Evolutionary conservation across 2,888 invertebrate genomes (phyloP), one percentile per base, ranked within the genome.

Genomic region (Ommatoiulus sabulosus): DNA sequence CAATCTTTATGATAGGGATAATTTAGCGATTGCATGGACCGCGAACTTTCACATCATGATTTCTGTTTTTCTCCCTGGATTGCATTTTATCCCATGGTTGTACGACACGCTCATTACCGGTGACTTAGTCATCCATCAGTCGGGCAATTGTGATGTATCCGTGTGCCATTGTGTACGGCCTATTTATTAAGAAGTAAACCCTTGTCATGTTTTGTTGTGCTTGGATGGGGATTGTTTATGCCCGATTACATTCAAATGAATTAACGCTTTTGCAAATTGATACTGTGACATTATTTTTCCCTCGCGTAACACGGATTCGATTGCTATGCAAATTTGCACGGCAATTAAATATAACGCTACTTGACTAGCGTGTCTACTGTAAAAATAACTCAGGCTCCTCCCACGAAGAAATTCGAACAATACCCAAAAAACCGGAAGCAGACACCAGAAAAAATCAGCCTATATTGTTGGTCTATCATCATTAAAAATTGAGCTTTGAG

Each of bases 1-100:
- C 72, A 72, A 72, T 72, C 72, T 72, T 72, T 72, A 72, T 72
- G 72, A 72, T 72, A 72, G 24, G 72, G 72, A 72, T 72, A 72
- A 72, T 72, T 72, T 72, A 72, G 72, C 72, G 72, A 72, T 72
- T 72, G 72, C 72, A 72, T 72, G 72, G 72, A 72, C 72, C 72
- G 24, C 72, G 24, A 72, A 72, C 72, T 72, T 72, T 72, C 72
- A 72, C 72, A 72, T 72, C 72, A 72, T 72, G 72, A 72, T 72
- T 72, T 72, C 72, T 35, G 24, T 72, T 72, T 72, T 72, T 72
- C 72, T 72, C 72, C 24, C 24, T 72, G 72, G 72, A 72, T 72
- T 24, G n/a, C 24, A 24, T 72, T 72, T 72, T 72, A 72, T 72
- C 72, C 72, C 72, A 72, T 72, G 72, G 24, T 72, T 72, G 12